Evolutionary conservation across 2,888 invertebrate genomes (phyloP).

Genomic region (Aporophyla lueneburgensis): DNA sequence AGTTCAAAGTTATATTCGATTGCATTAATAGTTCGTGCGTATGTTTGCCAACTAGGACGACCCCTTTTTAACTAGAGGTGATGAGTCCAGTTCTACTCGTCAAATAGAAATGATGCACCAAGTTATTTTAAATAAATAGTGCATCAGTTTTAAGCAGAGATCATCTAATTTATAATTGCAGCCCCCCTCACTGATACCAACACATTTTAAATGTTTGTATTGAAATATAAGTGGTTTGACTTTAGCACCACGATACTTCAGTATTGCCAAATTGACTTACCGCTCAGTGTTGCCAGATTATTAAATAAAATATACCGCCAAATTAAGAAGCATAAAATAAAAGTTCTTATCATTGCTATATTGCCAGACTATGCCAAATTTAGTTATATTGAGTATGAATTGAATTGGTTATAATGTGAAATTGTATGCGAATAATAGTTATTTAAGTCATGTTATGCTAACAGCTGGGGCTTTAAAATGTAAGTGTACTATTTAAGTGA

Average conservation of each 20-base stretch:
- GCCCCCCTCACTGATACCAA: too few relatives aligned
- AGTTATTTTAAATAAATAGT: not conserved
- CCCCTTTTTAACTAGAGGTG: conserved; percentile 36
- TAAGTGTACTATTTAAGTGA: conserved; percentile 62
- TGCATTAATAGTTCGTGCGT: conserved; percentile 33
- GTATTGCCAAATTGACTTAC: conserved; percentile 40
- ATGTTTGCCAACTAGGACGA: conserved; percentile 46
- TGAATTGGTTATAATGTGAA: conserved; percentile 61
- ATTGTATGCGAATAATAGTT: conserved; percentile 59
- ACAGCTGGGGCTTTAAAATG: conserved; percentile 53
- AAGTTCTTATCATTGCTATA: conserved; percentile 50
- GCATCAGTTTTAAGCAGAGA: not conserved
- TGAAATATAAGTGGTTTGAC: too few relatives aligned
- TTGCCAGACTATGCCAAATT: conserved; percentile 63
- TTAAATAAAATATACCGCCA: conserved; percentile 26
- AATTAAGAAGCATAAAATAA: not conserved
- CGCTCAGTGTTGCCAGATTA: conserved; percentile 44
- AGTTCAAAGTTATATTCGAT: conserved; percentile 34
- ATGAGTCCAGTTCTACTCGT: conserved; percentile 26
- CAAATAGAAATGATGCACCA: conserved; percentile 6
- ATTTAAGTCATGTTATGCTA: conserved; percentile 55
- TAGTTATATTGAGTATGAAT: conserved; percentile 47
- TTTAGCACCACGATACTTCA: not conserved
- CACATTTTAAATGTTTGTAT: too few relatives aligned
- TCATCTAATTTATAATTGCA: too few relatives aligned